Evolutionary conservation across 2,113 vertebrate species (phyloP), one percentile per base, ranked within the genome.

Genomic region (Genyomyrus donnyi): DNA sequence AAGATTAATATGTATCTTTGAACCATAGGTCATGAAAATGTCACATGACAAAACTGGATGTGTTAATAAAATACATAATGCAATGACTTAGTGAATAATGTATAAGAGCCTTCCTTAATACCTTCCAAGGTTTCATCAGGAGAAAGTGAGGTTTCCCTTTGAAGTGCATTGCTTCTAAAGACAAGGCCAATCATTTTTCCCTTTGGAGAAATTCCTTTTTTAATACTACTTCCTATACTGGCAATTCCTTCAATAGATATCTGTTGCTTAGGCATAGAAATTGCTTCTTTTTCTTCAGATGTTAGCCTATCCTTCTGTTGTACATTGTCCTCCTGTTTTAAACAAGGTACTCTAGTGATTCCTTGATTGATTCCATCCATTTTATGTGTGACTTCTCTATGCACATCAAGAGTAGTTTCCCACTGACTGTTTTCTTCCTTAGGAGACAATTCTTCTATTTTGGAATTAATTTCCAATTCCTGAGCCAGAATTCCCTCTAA

Each of bases 281-380:
- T 31, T 11, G 3, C 62, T 66, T 66, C 58, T 27, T 66, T n/a
- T 66, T 66, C 24, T 27, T 66, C 62, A 66, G n/a, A 66, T 66
- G n/a, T 27, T 27, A 66, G 62, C 27, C 62, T 66, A 11, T 66
- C 9, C n/a, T 27, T 27, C 62, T 66, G 58, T 66, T 66, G 58
- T 27, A 66, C 9, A 66, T 66, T 66, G 58, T 10, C n/a, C n/a
- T 66, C 62, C n/a, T n/a, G 62, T 66, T 66, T 66, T 31, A 3
- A 66, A 66, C 62, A 66, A 66, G n/a, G n/a, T 31, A 66, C 62
- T 13, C 8, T n/a, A 27, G 62, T 66, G n/a, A 24, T 66, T 66
- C n/a, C 62, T 66, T 27, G 50, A 58, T 42, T 35, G 39, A 31
- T 45, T 56, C 52, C 88, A 17, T 91, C 91, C n/a, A 91, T 92